A percentile compares a stretch with the other conserved stretches of the same genome.
Conservation (phyloP, 2,888 invertebrate species). For the Disparrhopalites patrizii region DNA sequence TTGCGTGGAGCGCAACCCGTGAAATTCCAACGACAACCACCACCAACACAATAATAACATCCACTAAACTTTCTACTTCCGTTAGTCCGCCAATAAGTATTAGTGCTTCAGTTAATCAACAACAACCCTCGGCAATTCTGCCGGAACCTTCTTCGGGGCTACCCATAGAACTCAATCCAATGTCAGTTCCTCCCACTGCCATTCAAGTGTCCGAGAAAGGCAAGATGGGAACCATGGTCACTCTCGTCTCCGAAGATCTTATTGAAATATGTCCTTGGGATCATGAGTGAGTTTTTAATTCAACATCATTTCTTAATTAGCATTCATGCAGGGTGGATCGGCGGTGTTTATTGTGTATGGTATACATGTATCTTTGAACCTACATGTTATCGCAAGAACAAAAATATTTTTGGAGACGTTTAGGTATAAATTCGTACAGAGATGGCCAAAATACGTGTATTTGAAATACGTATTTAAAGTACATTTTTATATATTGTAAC, state of each 20-base stretch:
- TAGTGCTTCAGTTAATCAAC: conserved; percentile 2
- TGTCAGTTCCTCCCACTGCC: not conserved
- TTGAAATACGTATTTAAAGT: too few relatives aligned
- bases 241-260: conserved; percentile 54
- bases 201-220: conserved; percentile 23
- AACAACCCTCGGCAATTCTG: not conserved
- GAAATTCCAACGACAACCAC: conserved; percentile 10
- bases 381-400: too few relatives aligned
- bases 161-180: not conserved
- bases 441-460: too few relatives aligned
- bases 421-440: too few relatives aligned
- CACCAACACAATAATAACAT: not conserved
- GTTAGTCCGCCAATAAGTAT: conserved; percentile 20
- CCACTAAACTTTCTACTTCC: conserved; percentile 12
- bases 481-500: too few relatives aligned
- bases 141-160: not conserved
- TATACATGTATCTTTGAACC: too few relatives aligned
- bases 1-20: not conserved
- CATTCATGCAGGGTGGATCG: too few relatives aligned
- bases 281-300: conserved; percentile 82
- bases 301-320: too few relatives aligned
- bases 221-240: conserved; percentile 30
- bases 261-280: conserved; percentile 92
- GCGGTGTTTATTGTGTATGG: too few relatives aligned
- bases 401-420: too few relatives aligned